Evolutionary conservation across 2,113 vertebrate species (phyloP), one percentile per base, ranked within the genome.

Genomic region (Clarias batrachus): DNA sequence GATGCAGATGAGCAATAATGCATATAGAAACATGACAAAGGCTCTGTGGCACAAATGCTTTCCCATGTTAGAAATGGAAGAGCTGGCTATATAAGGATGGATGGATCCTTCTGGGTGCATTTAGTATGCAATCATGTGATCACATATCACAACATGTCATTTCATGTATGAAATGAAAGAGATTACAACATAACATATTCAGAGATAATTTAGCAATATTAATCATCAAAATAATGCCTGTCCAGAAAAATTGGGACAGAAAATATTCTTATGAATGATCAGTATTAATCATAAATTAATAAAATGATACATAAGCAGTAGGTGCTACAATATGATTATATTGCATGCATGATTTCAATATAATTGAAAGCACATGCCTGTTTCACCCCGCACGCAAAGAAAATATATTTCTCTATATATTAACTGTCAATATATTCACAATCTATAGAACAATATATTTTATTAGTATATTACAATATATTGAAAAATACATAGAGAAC

Each of bases 101-200:
- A 73, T n/a, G 59, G 13, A 68, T n/a, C 30, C 74, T 81, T 59
- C 71, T 86, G 23, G 27, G n/a, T 56, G 13, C 41, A 30, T 73
- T n/a, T 6, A 63, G 25, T 60, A 93, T 94, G 9, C 10, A 27
- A 86, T 86, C 66, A 81, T 73, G 84, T 85, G 84, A 68, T 56
- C 68, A 27, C 13, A 59, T 13, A 41, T 27, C 19, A 68, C 48
- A 80, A 25, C 68, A 65, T 23, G 27, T 81, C 27, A 79, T 80
- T 9, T 8, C 3, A 10, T 30, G 10, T 21, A 33, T 80, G 27
- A 48, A 48, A 30, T 60, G 12, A 21, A 80, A 59, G n/a, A 23
- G 27, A 30, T 21, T 80, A 23, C 13, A 59, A 60, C 1, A 25
- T 74, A 74, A 48, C 9, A 8, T 21, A 73, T 37, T 41, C 3